phyloP scores from a whole-genome alignment of 2,888 invertebrate species.

The Colletes collaris region DNA sequence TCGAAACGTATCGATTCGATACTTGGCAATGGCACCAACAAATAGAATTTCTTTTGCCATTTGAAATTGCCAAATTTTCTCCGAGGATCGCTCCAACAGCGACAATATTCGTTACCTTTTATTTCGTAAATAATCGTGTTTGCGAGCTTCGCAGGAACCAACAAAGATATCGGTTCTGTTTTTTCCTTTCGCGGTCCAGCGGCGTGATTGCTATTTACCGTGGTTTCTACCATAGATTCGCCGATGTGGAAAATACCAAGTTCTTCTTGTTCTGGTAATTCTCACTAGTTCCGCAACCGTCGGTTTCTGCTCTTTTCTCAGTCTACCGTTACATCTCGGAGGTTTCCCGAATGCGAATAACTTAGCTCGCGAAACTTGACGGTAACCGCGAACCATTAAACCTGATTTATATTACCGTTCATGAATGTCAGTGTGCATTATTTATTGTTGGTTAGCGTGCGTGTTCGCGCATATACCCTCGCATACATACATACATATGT shows the following conservation, averaged over 20 bases:
- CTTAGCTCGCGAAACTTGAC: conserved; percentile 61
- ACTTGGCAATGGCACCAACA: no score
- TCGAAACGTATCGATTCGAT: no score
- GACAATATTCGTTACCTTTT: no score
- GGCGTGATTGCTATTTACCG: conserved; percentile 39
- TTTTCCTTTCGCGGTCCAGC: not conserved
- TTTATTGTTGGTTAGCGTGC: conserved; percentile 40
- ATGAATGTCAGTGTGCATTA: conserved; percentile 52
- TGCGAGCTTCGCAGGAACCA: no score
- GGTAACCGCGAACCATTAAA: conserved; percentile 61
- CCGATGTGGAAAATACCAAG: conserved; percentile 61
- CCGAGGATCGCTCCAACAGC: conserved; percentile 4
- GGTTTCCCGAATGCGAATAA: conserved; percentile 65
- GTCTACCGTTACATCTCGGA: conserved; percentile 34
- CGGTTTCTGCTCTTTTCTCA: conserved; percentile 3
- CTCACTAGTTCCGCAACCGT: conserved; percentile 33
- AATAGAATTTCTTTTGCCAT: no score
- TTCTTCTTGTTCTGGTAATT: conserved; percentile 65
- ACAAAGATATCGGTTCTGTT: not conserved
- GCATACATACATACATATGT: no score
- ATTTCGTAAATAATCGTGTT: no score
- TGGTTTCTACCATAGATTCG: conserved; percentile 21
- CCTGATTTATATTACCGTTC: conserved; percentile 55
- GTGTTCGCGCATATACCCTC: conserved; percentile 17
- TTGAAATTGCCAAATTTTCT: not conserved